These are phyloP conservation scores for Monarcha castaneiventris DNA, from an alignment of 2,113 vertebrate genomes.

Conservation along the genomic window DNA sequence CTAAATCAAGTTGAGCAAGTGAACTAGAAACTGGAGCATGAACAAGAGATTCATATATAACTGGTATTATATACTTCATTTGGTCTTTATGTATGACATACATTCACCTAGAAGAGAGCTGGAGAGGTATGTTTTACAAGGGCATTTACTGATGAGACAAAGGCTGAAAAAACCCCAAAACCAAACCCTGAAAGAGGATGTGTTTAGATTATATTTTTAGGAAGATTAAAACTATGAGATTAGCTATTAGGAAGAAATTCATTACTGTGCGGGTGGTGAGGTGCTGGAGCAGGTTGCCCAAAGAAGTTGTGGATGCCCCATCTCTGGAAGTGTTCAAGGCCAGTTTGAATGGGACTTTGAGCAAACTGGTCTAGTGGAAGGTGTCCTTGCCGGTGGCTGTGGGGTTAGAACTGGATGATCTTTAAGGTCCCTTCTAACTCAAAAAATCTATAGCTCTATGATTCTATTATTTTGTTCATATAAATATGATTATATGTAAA, in stretches of 20 bases:
- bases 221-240: background rate
- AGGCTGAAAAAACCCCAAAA: background rate
- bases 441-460: background rate
- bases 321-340: background rate
- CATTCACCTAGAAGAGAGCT: background rate
- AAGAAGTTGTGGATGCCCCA: background rate
- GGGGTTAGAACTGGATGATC: background rate
- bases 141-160: background rate
- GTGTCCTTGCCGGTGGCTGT: background rate
- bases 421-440: background rate
- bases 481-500: background rate
- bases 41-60: constrained; percentile 54
- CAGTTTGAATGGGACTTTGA: background rate
- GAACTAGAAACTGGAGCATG: constrained; percentile 57
- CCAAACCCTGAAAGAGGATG: background rate
- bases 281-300: background rate
- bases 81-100: background rate
- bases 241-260: background rate
- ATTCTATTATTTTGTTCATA: background rate
- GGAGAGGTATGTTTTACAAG: background rate
- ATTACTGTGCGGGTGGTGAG: background rate
- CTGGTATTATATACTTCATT: constrained; percentile 57
- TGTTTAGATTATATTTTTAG: background rate
- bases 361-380: background rate
- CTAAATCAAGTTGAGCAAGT: constrained; percentile 66